These are phyloP conservation scores for Macrotrachela quadricornifera DNA, from an alignment of 1,140 invertebrate genomes.

Conservation along the genomic window DNA sequence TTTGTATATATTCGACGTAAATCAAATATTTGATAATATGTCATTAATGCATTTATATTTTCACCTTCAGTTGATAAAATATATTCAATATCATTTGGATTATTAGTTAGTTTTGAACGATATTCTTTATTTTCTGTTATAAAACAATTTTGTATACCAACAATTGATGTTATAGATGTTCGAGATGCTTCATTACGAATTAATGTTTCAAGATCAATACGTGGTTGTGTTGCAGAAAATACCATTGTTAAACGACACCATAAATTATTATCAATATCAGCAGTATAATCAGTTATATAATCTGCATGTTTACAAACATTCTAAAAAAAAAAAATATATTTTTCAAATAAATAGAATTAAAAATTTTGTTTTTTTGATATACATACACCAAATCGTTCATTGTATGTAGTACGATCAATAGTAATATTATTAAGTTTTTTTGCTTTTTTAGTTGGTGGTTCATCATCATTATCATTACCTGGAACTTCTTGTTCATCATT, in stretches of 20 bases:
- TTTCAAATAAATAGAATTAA: too few species aligned
- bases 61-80: background rate
- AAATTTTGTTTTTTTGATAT: constrained; percentile 32
- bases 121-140: background rate
- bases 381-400: constrained; percentile 31
- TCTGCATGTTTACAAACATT: background rate
- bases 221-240: background rate
- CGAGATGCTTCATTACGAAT: constrained; percentile 5
- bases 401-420: background rate
- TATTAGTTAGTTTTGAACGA: background rate
- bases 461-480: constrained; percentile 4
- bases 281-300: background rate
- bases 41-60: background rate
- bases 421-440: background rate
- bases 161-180: constrained; percentile 2
- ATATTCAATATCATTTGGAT: constrained; percentile 33
- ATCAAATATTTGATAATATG: background rate
- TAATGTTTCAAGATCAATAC: constrained; percentile 5
- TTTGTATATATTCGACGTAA: background rate
- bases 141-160: constrained; percentile 4
- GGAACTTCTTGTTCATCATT: background rate
- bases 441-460: constrained; percentile 6
- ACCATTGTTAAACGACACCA: constrained; percentile 22
- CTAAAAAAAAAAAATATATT: background rate
- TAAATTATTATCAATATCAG: constrained; percentile 33